Base-by-base conservation (phyloP, 2,113 vertebrate genomes). In the Pterocles gutturalis region DNA sequence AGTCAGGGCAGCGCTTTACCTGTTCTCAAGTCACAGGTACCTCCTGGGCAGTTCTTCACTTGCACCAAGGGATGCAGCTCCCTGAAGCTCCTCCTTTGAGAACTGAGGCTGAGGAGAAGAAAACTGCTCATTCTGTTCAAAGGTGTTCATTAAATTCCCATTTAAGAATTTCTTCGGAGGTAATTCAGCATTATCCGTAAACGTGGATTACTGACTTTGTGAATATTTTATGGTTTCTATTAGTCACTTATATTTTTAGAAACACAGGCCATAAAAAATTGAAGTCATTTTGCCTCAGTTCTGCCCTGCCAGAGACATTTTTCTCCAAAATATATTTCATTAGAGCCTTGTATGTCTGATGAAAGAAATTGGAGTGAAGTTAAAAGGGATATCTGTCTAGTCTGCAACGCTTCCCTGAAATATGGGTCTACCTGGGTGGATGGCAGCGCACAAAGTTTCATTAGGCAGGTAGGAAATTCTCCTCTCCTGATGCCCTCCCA, bases 181-280 rank as follows among this genome's bases (percentile, higher is more conserved):
- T 86, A 93, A 89, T 96, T 96, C 94, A 92, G 73, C 92, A 58
- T 93, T 54, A 29, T 45, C 70, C 80, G 51, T 91, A 97, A 94
- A 89, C 22, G 76, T 15, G 64, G 87, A 87, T 96, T 96, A 95
- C 93, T 83, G 94, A 79, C 62, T 88, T 43, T n/a, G 76, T 98
- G 88, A 98, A 98, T 97, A 96, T 98, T 98, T 98, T 73, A 98
- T 97, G 73, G 87, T 71, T 78, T 81, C 67, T 54, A 90, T 95
- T 94, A 96, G 96, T 93, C 91, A 94, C 87, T 96, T 90, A 11
- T 97, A 97, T 97, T 98, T 97, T 97, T 97, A 98, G 97, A 89
- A 97, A 95, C 71, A 38, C 9, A 33, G 55, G 31, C 61, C 92
- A 97, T 98, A 69, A 98, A 98, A 98, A 94, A 96, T 95, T 96